A percentile compares a stretch with the other conserved stretches of the same genome.
These are phyloP conservation scores for Synanceia verrucosa DNA, from an alignment of 2,797 vertebrate genomes.

Conservation along the genomic window DNA sequence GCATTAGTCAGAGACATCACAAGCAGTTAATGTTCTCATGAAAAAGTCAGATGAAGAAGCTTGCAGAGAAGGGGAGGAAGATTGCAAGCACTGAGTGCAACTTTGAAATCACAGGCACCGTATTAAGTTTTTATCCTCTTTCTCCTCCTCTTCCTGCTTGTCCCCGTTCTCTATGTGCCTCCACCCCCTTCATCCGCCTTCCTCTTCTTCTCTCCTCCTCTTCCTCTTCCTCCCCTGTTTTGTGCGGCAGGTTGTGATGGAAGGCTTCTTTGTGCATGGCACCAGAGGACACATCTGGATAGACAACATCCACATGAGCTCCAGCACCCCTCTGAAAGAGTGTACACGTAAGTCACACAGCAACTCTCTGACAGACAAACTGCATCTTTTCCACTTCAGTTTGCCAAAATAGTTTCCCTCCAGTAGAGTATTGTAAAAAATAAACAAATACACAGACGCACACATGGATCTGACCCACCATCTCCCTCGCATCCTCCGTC, in stretches of 20 bases:
- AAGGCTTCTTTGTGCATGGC: conserved; percentile 89
- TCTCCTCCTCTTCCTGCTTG: conserved; percentile 41
- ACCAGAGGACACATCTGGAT: conserved; percentile 92
- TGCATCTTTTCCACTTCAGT: not conserved
- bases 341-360: conserved; percentile 91
- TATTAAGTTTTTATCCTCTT: conserved; percentile 67
- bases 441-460: not conserved
- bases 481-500: conserved; percentile 18
- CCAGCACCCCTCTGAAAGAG: conserved; percentile 88
- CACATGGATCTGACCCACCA: conserved; percentile 1
- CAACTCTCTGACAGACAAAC: not conserved
- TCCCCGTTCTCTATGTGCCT: conserved; percentile 40
- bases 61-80: conserved; percentile 31
- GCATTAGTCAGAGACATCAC: conserved; percentile 61
- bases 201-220: conserved; percentile 21
- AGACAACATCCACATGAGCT: conserved; percentile 92
- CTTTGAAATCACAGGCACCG: conserved; percentile 51
- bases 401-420: not conserved
- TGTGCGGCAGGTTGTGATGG: conserved; percentile 91
- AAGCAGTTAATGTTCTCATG: conserved; percentile 55
- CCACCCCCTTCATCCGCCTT: conserved; percentile 30
- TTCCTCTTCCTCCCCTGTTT: conserved; percentile 19
- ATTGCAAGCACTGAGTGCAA: conserved; percentile 50
- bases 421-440: not conserved
- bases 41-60: conserved; percentile 54